Conservation (phyloP, 2,113 vertebrate genomes). For the Podarcis cretensis region DNA sequence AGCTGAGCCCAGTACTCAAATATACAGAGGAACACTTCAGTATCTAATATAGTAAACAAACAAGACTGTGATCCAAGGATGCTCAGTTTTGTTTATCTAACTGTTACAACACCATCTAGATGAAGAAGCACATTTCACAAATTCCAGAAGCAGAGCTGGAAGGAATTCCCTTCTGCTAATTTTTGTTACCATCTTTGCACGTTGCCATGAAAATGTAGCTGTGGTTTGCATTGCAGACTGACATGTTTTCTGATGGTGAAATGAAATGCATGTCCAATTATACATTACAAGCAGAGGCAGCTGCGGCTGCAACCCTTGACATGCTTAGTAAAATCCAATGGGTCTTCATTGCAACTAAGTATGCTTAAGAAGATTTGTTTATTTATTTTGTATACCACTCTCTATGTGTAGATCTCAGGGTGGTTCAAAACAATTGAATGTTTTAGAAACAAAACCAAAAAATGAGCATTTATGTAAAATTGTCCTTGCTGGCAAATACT, state of each 20-base stretch:
- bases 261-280: constrained; percentile 37
- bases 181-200: background rate
- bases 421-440: too few relatives aligned
- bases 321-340: background rate
- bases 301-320: background rate
- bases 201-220: background rate
- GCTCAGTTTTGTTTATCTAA: background rate
- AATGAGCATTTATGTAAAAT: background rate
- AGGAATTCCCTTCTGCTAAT: constrained; percentile 10
- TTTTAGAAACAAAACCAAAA: background rate
- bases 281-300: background rate
- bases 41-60: background rate
- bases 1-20: background rate
- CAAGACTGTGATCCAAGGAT: background rate
- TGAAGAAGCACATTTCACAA: constrained; percentile 19
- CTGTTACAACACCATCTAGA: background rate
- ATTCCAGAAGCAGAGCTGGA: constrained; percentile 37
- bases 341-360: background rate
- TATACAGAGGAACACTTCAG: background rate
- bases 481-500: background rate
- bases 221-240: constrained; percentile 29
- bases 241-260: constrained; percentile 42
- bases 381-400: too few relatives aligned
- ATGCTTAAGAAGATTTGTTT: constrained; percentile 22
- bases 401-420: too few relatives aligned